Evolutionary conservation across 2,113 vertebrate species (phyloP), one percentile per base, ranked within the genome.

Genomic region (Calidris pygmaea): DNA sequence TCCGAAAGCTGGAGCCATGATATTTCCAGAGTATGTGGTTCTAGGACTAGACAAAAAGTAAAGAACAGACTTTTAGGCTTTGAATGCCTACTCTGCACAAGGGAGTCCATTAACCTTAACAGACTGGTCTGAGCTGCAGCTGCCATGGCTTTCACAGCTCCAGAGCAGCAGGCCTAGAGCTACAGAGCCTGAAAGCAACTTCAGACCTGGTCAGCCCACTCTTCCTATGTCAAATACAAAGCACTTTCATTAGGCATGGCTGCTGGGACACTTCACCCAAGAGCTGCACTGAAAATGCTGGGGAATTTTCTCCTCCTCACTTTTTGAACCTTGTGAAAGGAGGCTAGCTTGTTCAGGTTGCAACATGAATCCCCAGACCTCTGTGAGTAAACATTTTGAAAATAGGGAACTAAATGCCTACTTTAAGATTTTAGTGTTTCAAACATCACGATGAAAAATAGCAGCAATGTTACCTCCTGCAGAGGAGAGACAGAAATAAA

Each of bases 401-500:
- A 91, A 91, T 2, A 94, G 70, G 53, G 32, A 89, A 34, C 70
- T 95, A 94, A 96, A 93, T 90, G 90, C 79, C 93, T 96, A 39
- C 84, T 90, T 90, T 81, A 97, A 90, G 90, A 72, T 92, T 85
- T 87, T 83, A 96, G 80, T 92, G 94, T 95, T 96, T 93, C 94
- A 93, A 94, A 87, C 66, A 94, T 89, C 71, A 77, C 12, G 66
- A 84, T 95, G 94, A 97, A 97, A 97, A 97, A 97, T 95, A 93
- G 82, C 95, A 95, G 95, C 48, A 91, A 76, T 0, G 5, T 85
- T 97, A 83, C 87, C 71, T 96, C 90, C 95, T 97, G 93, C 90
- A 89, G 90, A 92, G 88, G 76, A 6, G 7, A 96, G 91, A 92
- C 90, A 94, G 89, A 97, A 97, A 97, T 97, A 97, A 97, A 97